A percentile compares a stretch with the other conserved stretches of the same genome.
Evolutionary conservation across 2,797 vertebrate species (phyloP).

Genomic region (Lithobates pipiens): DNA sequence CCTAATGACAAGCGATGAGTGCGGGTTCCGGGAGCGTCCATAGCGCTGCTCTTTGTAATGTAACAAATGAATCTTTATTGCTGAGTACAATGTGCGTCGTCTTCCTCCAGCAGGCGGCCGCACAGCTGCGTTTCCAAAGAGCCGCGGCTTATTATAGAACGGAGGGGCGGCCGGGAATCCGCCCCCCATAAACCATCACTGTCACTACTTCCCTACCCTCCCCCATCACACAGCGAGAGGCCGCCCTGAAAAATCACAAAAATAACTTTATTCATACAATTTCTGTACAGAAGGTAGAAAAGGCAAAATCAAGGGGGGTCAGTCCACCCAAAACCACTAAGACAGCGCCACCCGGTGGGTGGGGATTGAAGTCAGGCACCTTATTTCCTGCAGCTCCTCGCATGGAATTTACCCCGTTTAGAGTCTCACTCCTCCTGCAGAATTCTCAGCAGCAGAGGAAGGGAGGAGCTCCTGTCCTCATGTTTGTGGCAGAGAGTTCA

Average conservation of each 20-base stretch:
- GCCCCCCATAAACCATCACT: neutral
- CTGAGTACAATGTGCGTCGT: neutral
- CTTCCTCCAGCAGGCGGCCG: neutral
- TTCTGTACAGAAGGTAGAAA: slow-evolving; percentile 7
- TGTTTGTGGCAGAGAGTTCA: too few species aligned
- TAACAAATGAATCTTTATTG: slow-evolving; percentile 10
- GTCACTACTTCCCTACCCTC: neutral
- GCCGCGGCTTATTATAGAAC: slow-evolving; percentile 31
- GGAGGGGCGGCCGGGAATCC: neutral
- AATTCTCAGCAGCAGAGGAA: too few species aligned
- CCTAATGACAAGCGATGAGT: neutral
- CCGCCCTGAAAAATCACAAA: neutral
- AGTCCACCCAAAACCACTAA: too few species aligned
- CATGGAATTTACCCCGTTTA: too few species aligned
- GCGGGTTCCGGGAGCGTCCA: neutral
- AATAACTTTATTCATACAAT: slow-evolving; percentile 31
- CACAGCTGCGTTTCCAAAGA: neutral
- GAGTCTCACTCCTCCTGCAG: too few species aligned
- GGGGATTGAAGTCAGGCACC: too few species aligned
- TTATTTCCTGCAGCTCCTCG: too few species aligned
- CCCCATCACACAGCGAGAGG: neutral
- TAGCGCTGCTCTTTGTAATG: neutral
- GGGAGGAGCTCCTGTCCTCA: too few species aligned
- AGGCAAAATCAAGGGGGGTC: too few species aligned
- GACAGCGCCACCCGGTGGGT: too few species aligned